These are phyloP conservation scores for Anthophora plumipes DNA, from an alignment of 2,888 invertebrate species.

Conservation along the genomic window DNA sequence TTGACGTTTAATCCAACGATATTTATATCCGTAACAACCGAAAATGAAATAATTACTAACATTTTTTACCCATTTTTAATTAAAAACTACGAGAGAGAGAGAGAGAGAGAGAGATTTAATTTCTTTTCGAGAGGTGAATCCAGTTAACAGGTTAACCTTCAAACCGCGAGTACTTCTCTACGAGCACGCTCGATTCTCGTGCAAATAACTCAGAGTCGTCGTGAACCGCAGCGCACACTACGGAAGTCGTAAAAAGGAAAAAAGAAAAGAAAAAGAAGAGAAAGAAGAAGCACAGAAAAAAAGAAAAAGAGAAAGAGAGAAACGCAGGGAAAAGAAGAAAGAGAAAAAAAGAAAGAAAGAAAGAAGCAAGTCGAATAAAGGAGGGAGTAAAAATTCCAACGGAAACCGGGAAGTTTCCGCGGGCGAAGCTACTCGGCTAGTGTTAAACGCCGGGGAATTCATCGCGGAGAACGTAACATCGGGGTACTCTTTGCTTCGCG, in stretches of 20 bases:
- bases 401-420: not conserved
- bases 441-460: constrained; percentile 21
- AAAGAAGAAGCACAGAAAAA: not conserved
- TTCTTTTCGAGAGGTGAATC: not conserved
- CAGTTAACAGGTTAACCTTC: not conserved
- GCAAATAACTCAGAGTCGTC: not conserved
- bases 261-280: not conserved
- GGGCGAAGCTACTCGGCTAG: not conserved
- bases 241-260: not conserved
- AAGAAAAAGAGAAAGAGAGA: no score
- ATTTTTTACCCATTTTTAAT: no score
- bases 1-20: no score
- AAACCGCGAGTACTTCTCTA: not conserved
- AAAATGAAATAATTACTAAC: no score
- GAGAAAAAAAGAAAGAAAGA: not conserved
- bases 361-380: not conserved
- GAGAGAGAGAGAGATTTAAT: not conserved
- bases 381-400: not conserved
- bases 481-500: not conserved
- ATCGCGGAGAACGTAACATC: constrained; percentile 12
- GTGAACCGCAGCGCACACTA: no score
- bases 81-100: not conserved
- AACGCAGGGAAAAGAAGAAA: not conserved
- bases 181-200: not conserved
- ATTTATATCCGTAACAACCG: no score